phyloP scores from a whole-genome alignment of 2,113 vertebrate genomes.

The Halichoeres trimaculatus region DNA sequence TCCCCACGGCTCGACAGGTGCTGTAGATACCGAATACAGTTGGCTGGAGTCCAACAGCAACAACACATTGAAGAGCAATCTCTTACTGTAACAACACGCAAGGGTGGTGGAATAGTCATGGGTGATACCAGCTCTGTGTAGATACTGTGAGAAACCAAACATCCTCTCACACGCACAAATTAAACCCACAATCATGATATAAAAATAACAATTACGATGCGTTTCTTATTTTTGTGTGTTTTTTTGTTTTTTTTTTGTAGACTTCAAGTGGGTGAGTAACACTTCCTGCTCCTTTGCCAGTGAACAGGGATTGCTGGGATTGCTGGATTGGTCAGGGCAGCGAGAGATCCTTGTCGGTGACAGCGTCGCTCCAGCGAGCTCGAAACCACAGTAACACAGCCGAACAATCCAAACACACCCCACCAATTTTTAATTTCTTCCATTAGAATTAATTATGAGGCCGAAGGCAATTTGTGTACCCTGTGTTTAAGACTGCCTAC shows the following conservation, averaged over 20 bases:
- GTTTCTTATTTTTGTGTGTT: neutral
- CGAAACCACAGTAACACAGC: constrained; percentile 81
- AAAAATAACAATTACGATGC: constrained; percentile 20
- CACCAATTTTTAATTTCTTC: constrained; percentile 86
- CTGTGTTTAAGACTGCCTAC: constrained; percentile 87
- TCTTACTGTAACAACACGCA: constrained; percentile 58
- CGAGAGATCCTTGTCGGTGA: constrained; percentile 82
- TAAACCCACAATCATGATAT: neutral
- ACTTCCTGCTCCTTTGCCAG: constrained; percentile 30
- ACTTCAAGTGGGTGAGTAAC: constrained; percentile 17
- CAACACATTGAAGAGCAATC: constrained; percentile 70
- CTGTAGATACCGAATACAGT: constrained; percentile 69
- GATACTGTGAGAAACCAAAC: constrained; percentile 54
- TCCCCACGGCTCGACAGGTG: constrained; percentile 62
- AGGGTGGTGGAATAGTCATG: constrained; percentile 48
- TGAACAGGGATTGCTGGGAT: constrained; percentile 50
- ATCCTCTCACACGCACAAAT: constrained; percentile 27
- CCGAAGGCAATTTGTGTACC: constrained; percentile 88
- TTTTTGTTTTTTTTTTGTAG: constrained; percentile 35
- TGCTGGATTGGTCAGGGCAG: constrained; percentile 72
- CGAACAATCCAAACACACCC: constrained; percentile 85
- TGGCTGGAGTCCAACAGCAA: constrained; percentile 69
- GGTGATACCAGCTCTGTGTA: constrained; percentile 52
- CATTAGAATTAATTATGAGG: constrained; percentile 90
- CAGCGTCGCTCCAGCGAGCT: constrained; percentile 84